Evolutionary conservation across 2,888 invertebrate species (phyloP).

Genomic region (Xiphydria camelus): DNA sequence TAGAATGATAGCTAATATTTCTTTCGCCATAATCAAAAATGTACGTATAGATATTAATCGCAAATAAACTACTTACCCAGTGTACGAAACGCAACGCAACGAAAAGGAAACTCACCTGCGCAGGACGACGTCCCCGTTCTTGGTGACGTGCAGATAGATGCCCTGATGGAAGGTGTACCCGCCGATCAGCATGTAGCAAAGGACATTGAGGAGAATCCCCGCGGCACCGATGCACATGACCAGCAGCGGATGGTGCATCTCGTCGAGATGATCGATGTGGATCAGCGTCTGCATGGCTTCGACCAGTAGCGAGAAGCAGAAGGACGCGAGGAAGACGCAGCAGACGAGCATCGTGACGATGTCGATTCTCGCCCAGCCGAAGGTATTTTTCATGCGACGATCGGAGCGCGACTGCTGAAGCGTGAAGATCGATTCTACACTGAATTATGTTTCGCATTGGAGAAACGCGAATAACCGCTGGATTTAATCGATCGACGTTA

Average conservation of each 20-base stretch:
- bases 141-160: conserved; percentile 68
- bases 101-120: conserved; percentile 57
- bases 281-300: conserved; percentile 81
- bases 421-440: too few relatives aligned
- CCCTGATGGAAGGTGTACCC: conserved; percentile 77
- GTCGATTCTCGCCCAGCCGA: conserved; percentile 90
- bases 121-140: conserved; percentile 65
- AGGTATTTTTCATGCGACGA: conserved; percentile 77
- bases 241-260: conserved; percentile 74
- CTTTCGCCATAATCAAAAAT: too few relatives aligned
- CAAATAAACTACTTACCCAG: too few relatives aligned
- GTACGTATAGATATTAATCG: too few relatives aligned
- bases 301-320: conserved; percentile 79
- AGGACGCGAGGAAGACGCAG: conserved; percentile 79
- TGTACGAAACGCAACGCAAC: too few relatives aligned
- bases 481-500: too few relatives aligned
- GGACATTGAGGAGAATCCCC: conserved; percentile 74
- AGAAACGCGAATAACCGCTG: too few relatives aligned
- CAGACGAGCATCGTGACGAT: conserved; percentile 82
- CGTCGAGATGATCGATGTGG: conserved; percentile 73
- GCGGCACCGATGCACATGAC: conserved; percentile 73
- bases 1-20: too few relatives aligned
- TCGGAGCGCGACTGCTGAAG: conserved; percentile 63
- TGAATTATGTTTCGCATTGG: too few relatives aligned
- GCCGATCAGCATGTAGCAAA: conserved; percentile 81